These are phyloP conservation scores for Apostichopus californicus DNA, from an alignment of 35 echinoderm and acorn worm species.

Conservation along the genomic window DNA sequence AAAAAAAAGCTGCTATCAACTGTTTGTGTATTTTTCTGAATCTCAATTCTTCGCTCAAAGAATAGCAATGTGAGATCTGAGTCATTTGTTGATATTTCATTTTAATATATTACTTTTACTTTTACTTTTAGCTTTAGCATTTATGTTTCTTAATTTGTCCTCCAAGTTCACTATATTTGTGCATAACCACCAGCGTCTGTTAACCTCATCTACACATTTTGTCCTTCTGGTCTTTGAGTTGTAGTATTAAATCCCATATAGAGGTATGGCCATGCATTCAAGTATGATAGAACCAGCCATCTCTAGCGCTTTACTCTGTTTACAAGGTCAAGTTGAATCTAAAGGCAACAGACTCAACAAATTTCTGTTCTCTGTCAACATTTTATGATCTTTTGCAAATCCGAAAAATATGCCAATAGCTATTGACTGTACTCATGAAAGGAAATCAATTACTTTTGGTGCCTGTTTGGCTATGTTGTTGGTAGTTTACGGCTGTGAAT, in stretches of 20 bases:
- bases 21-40: too few species aligned
- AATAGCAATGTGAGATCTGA: too few species aligned
- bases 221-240: too few species aligned
- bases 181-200: too few species aligned
- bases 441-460: constrained; percentile 28
- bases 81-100: too few species aligned
- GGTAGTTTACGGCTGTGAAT: constrained; percentile 40
- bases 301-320: not conserved
- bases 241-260: not conserved
- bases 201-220: too few species aligned
- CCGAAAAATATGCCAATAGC: constrained; percentile 13
- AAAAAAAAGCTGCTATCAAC: too few species aligned
- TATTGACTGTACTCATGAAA: constrained; percentile 9
- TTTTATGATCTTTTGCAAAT: constrained; percentile 30
- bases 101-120: too few species aligned
- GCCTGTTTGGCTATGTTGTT: constrained; percentile 16
- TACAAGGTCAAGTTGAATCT: constrained; percentile 7
- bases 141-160: too few species aligned
- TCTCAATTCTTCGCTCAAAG: too few species aligned
- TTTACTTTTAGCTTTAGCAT: too few species aligned
- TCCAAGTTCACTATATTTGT: too few species aligned
- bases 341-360: not conserved
- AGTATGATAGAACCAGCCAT: not conserved
- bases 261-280: not conserved
- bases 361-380: constrained; percentile 2